Conservation (phyloP, 2,888 invertebrate genomes). For the Beris morrisii region DNA sequence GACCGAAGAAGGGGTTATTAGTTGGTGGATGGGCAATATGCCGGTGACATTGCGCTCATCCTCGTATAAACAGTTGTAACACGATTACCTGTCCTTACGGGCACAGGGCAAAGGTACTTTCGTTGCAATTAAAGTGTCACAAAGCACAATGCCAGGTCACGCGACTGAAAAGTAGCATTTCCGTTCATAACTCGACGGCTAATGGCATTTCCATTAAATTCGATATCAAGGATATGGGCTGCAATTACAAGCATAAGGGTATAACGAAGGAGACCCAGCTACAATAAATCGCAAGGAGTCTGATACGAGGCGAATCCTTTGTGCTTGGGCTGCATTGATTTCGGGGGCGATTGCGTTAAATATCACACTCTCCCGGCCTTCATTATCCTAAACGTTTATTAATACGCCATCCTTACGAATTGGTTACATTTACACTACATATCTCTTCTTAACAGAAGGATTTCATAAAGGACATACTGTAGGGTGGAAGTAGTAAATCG, state of each 20-base stretch:
- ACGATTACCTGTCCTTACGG: neutral
- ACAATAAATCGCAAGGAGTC: too few species aligned
- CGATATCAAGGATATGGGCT: conserved; percentile 8
- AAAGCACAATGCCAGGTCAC: conserved; percentile 37
- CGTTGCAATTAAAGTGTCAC: conserved; percentile 36
- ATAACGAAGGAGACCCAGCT: too few species aligned
- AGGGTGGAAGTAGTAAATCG: too few species aligned
- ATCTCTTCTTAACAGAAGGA: too few species aligned
- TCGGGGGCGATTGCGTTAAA: conserved; percentile 8
- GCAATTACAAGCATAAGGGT: too few species aligned
- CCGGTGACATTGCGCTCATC: too few species aligned
- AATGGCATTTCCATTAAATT: conserved; percentile 31
- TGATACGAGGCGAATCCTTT: too few species aligned
- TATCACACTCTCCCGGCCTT: neutral
- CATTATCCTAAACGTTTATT: conserved; percentile 7
- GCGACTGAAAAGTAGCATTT: conserved; percentile 35
- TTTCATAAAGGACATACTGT: too few species aligned
- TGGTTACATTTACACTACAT: too few species aligned
- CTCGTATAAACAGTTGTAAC: too few species aligned
- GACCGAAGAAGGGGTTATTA: too few species aligned
- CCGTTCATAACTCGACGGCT: conserved; percentile 28
- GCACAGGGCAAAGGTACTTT: conserved; percentile 13
- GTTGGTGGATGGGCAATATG: too few species aligned
- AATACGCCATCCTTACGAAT: neutral
- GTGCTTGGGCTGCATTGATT: neutral